These are phyloP conservation scores for Dendrolimus punctatus DNA, from an alignment of 1,140 invertebrate genomes.

Conservation along the genomic window DNA sequence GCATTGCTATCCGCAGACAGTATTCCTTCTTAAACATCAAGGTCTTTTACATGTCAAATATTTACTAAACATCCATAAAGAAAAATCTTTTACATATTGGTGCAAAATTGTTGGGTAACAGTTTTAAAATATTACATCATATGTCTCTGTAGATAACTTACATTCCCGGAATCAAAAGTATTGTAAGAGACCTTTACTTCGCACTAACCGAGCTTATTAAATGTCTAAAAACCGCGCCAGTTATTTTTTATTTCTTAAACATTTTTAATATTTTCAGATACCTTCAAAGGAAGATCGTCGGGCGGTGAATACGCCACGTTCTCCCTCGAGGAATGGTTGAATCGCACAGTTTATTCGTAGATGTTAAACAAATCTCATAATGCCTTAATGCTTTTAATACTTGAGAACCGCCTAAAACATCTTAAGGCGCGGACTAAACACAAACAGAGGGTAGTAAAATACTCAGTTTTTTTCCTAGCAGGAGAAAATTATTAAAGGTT, in stretches of 20 bases:
- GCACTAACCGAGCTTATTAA: conserved; percentile 43
- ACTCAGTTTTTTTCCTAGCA: too few relatives aligned
- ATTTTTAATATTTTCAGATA: conserved; percentile 80
- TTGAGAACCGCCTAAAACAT: too few relatives aligned
- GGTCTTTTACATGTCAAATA: conserved; percentile 17
- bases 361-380: conserved; percentile 22
- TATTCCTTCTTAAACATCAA: conserved; percentile 15
- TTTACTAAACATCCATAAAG: too few relatives aligned
- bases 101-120: too few relatives aligned
- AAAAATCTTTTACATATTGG: too few relatives aligned
- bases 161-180: neutral
- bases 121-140: neutral
- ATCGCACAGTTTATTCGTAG: conserved; percentile 87
- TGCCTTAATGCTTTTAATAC: conserved; percentile 11
- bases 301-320: conserved; percentile 84
- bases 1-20: conserved; percentile 26
- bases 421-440: too few relatives aligned
- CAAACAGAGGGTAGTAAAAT: too few relatives aligned
- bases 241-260: conserved; percentile 17
- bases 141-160: conserved; percentile 4
- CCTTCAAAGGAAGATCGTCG: conserved; percentile 83
- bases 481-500: too few relatives aligned
- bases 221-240: conserved; percentile 22
- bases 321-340: conserved; percentile 89
- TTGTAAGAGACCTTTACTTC: conserved; percentile 8